Base-by-base conservation (phyloP, 2,797 vertebrate genomes). In the Geotrypetes seraphini region DNA sequence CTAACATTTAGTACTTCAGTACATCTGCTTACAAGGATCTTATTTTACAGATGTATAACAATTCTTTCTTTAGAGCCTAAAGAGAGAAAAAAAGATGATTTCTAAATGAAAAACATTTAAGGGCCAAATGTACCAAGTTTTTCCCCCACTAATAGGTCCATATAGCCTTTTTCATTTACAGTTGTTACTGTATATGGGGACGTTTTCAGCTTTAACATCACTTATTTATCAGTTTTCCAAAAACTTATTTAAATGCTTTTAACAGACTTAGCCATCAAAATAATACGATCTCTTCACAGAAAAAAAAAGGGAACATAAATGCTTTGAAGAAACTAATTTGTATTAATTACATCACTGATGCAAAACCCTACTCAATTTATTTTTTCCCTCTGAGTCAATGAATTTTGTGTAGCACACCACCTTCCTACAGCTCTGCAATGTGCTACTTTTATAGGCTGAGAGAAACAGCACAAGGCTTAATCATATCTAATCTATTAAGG, bases 291-390 rank as follows among this genome's bases (percentile, higher is more conserved):
- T n/a, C n/a, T n/a, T n/a, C n/a, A n/a, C n/a, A n/a, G n/a, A n/a
- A n/a, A n/a, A n/a, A n/a, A 20, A 3, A 36, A 17, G 10, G 14
- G 3, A 19, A 10, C 2, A 10, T 21, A 29, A 39, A 22, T 28
- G 5, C 34, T 48, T 5, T 8, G 9, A 57, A 50, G 36, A 16
- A 12, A 18, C 47, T 42, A 25, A 49, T 52, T 34, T 29, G 3
- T 35, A 39, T 40, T 50, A 31, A 22, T 42, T 47, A 8, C 18
- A 32, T 36, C 25, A 25, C 7, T 12, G 33, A 31, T 31, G 50
- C 22, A 25, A 34, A 57, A 30, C 24, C 36, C 29, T 46, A 56
- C 20, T 25, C 53, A 34, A 45, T 56, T 63, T 57, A 39, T 65
- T 40, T 57, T 67, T 39, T 47, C 44, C 46, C 8, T 33, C n/a